Percentiles rank a stretch among this genome's conserved stretches.
These are phyloP conservation scores for Argyrosomus japonicus DNA, from an alignment of 2,113 vertebrate species.

Conservation along the genomic window DNA sequence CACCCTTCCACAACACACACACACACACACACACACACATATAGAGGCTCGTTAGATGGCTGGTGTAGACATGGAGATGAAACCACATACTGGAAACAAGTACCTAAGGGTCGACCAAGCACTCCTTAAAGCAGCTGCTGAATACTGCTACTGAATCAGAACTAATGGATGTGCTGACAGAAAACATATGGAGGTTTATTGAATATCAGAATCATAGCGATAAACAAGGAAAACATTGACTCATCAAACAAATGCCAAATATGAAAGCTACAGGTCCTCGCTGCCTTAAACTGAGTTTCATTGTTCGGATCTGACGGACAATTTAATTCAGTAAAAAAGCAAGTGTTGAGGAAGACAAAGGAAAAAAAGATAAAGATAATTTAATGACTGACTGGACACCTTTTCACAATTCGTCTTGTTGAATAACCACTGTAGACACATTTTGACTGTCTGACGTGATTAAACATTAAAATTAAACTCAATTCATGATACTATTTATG, in stretches of 20 bases:
- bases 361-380: not conserved
- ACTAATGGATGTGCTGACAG: conserved; percentile 50
- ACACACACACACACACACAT: not conserved
- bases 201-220: conserved; percentile 9
- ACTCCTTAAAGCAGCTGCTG: conserved; percentile 34
- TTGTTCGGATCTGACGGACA: conserved; percentile 10
- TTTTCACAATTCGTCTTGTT: conserved; percentile 11
- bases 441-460: not conserved
- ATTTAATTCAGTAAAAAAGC: conserved; percentile 19
- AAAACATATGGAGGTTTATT: conserved; percentile 43
- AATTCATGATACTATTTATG: not conserved
- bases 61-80: conserved; percentile 16
- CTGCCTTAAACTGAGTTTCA: not conserved
- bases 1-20: not conserved
- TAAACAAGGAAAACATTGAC: conserved; percentile 14
- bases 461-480: not conserved
- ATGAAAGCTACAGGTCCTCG: conserved; percentile 11
- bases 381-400: conserved; percentile 8
- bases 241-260: conserved; percentile 20
- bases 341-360: conserved; percentile 17
- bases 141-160: conserved; percentile 32
- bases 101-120: conserved; percentile 4
- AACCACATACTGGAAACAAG: conserved; percentile 15
- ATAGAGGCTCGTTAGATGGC: not conserved
- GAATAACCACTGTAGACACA: not conserved